Base-by-base conservation (phyloP, 2,888 invertebrate genomes). In the Lymantria dispar region DNA sequence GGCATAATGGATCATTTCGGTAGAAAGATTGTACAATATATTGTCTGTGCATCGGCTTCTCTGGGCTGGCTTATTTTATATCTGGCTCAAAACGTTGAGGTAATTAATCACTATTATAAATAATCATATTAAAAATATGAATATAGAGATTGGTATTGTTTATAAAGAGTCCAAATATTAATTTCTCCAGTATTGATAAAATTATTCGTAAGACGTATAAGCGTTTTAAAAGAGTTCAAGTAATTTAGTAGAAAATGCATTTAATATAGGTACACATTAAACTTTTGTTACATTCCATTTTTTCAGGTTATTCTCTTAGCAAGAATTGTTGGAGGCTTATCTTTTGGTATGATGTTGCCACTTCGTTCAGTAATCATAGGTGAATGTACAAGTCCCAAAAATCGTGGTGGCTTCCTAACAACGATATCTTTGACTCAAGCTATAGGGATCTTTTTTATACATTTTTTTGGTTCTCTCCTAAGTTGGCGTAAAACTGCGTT, bases 381-480 rank as follows among this genome's bases (percentile, higher is more conserved):
- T 1, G 93, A 93, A 67, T 92, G 85, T 49, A 82, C 89, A 8
- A 91, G 92, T 44, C 94, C 93, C 0, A 87, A 82, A 53, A 85
- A 93, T 53, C 86, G 95, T 39, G 94, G 94, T 0, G 83, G 92
- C 1, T 84, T 94, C 22, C 87, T 94, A 40, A 90, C 94, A 10
- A 88, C 90, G 0, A 87, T 93, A 3, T 92, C 93, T 0, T 73
- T 94, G 3, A 83, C 92, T 0, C 90, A 93, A 40, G 89, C 94
- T 0, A 60, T 87, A 12, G 94, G 94, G 3, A 92, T 94, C 13
- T 85, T 94, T 12, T 67, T 92, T 8, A 88, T 92, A 1, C 95
- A 95, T 62, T 70, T 90, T 0, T 67, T 95, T 0, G 95, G 95
- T 0, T 92, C 93, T 1, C 83, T 92, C 62, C 64, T 92, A 0